Conservation (phyloP, 2,888 invertebrate species). For the Cyrtodaria siliqua region DNA sequence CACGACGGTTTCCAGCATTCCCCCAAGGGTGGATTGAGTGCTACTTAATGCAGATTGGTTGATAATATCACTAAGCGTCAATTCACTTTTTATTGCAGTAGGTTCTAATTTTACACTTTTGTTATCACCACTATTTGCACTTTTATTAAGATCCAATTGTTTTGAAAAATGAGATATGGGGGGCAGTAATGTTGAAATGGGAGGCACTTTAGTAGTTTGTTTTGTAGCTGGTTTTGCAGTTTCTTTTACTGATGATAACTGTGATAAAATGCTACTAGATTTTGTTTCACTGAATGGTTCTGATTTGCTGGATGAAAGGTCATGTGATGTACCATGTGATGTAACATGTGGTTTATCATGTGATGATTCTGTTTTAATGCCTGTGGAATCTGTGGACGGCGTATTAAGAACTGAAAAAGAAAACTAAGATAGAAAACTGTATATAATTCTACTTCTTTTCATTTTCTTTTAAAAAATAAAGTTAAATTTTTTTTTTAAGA, state of each 20-base stretch:
- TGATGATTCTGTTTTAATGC: slow-evolving; percentile 13
- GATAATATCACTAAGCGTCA: slow-evolving; percentile 64
- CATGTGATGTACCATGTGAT: slow-evolving; percentile 3
- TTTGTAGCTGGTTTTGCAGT: slow-evolving; percentile 1
- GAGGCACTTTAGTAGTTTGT: slow-evolving; percentile 45
- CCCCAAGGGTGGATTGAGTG: slow-evolving; percentile 53
- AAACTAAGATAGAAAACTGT: not conserved
- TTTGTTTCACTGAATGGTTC: slow-evolving; percentile 1
- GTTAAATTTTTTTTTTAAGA: too few relatives aligned
- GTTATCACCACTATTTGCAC: slow-evolving; percentile 2
- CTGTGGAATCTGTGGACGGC: slow-evolving; percentile 1
- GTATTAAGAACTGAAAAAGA: slow-evolving; percentile 23
- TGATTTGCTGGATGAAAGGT: not conserved
- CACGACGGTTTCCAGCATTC: slow-evolving; percentile 5
- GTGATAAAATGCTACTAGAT: slow-evolving; percentile 1
- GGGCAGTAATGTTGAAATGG: slow-evolving; percentile 52
- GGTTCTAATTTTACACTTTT: slow-evolving; percentile 42
- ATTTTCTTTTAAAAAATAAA: too few relatives aligned
- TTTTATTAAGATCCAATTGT: slow-evolving; percentile 29
- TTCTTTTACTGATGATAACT: not conserved
- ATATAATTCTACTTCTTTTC: too few relatives aligned
- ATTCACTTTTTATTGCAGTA: slow-evolving; percentile 52
- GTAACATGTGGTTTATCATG: not conserved
- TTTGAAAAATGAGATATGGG: slow-evolving; percentile 27
- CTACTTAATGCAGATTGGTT: slow-evolving; percentile 56